phyloP scores from a whole-genome alignment of 2,888 invertebrate species.

The Nymphalis polychloros region DNA sequence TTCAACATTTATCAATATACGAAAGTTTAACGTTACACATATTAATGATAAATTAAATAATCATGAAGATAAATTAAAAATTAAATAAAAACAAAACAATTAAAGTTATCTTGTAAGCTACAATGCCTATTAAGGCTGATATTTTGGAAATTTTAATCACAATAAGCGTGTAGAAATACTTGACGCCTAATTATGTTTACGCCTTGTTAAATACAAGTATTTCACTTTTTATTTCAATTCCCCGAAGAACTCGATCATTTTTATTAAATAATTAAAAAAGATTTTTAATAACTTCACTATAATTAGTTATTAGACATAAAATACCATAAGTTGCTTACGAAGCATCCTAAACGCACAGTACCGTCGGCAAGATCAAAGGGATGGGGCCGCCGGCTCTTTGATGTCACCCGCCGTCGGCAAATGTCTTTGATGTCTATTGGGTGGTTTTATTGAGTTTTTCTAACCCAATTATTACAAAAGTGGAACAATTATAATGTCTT shows the following conservation, averaged over 20 bases:
- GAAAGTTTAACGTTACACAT: no score
- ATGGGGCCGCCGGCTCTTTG: slow-evolving; percentile 59
- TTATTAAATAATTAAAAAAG: slow-evolving; percentile 25
- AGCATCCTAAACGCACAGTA: slow-evolving; percentile 34
- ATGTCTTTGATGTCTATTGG: slow-evolving; percentile 48
- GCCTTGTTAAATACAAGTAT: background rate
- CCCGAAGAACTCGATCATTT: slow-evolving; percentile 4
- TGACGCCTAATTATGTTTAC: background rate
- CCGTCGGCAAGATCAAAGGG: slow-evolving; percentile 65
- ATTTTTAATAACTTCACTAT: slow-evolving; percentile 20
- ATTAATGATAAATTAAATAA: no score
- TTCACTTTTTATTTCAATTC: slow-evolving; percentile 7
- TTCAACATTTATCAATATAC: no score
- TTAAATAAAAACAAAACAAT: no score
- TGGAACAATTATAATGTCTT: slow-evolving; percentile 21
- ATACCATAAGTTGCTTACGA: slow-evolving; percentile 26
- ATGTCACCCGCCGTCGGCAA: slow-evolving; percentile 65
- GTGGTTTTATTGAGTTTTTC: slow-evolving; percentile 48
- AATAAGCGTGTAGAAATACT: slow-evolving; percentile 1
- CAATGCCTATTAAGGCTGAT: no score
- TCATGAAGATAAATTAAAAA: no score
- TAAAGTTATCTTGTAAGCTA: no score
- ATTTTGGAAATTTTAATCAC: slow-evolving; percentile 5
- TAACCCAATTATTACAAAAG: slow-evolving; percentile 49
- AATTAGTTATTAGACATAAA: slow-evolving; percentile 33